phyloP scores from a whole-genome alignment of 2,888 invertebrate species.

The Synergus laeviventris region DNA sequence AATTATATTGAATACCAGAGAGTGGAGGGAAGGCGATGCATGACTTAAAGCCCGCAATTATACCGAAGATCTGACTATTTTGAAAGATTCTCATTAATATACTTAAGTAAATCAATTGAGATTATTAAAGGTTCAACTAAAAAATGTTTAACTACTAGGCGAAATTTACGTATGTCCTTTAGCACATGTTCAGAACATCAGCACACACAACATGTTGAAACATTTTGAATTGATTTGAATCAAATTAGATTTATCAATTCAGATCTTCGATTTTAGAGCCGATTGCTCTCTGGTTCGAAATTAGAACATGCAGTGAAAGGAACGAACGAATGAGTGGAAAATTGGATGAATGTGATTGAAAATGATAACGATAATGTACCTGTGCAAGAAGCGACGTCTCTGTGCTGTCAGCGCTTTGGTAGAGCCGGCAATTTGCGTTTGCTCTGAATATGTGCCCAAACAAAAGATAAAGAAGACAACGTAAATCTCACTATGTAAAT shows the following conservation, averaged over 20 bases:
- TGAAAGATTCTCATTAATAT: background rate
- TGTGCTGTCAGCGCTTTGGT: slow-evolving; percentile 76
- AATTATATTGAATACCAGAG: slow-evolving; percentile 46
- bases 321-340: slow-evolving; percentile 54
- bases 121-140: background rate
- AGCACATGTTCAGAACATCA: slow-evolving; percentile 6
- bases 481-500: slow-evolving; percentile 67
- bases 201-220: too few relatives aligned
- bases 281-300: slow-evolving; percentile 45
- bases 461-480: slow-evolving; percentile 72
- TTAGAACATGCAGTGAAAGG: slow-evolving; percentile 44
- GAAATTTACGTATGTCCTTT: background rate
- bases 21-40: slow-evolving; percentile 43
- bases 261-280: slow-evolving; percentile 37
- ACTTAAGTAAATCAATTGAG: background rate
- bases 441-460: slow-evolving; percentile 75
- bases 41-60: slow-evolving; percentile 6
- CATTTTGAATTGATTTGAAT: slow-evolving; percentile 5
- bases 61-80: slow-evolving; percentile 34
- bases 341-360: slow-evolving; percentile 55
- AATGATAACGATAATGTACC: slow-evolving; percentile 71
- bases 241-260: slow-evolving; percentile 15
- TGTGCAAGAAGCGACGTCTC: slow-evolving; percentile 76
- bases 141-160: background rate
- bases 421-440: slow-evolving; percentile 76